Evolutionary conservation across 2,888 invertebrate species (phyloP).

Genomic region (Apamea sordens): DNA sequence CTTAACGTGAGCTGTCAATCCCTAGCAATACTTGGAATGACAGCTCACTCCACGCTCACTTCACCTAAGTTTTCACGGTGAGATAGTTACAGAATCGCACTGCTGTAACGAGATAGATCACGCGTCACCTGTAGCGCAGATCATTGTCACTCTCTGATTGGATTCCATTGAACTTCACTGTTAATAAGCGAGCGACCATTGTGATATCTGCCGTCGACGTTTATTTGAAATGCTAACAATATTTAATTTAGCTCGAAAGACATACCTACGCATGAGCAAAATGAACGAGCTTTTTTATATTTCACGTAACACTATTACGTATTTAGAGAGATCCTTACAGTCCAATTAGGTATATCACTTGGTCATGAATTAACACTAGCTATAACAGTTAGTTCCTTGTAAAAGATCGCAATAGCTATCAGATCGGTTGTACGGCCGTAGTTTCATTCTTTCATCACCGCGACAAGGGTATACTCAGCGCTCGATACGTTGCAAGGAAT

Average conservation of each 20-base stretch:
- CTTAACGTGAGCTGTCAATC: too few relatives aligned
- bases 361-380: slow-evolving; percentile 61
- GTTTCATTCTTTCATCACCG: slow-evolving; percentile 8
- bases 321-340: slow-evolving; percentile 56
- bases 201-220: neutral
- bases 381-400: slow-evolving; percentile 48
- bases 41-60: too few relatives aligned
- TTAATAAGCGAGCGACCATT: slow-evolving; percentile 6
- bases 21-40: too few relatives aligned
- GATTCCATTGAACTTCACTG: neutral
- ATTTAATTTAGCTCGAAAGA: neutral
- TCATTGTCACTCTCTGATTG: neutral
- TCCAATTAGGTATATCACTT: slow-evolving; percentile 62
- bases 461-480: slow-evolving; percentile 19
- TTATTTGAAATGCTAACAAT: slow-evolving; percentile 2
- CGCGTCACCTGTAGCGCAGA: slow-evolving; percentile 2
- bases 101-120: neutral
- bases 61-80: too few relatives aligned
- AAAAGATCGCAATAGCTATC: slow-evolving; percentile 50
- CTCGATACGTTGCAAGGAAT: slow-evolving; percentile 27
- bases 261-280: slow-evolving; percentile 7
- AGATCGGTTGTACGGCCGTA: slow-evolving; percentile 24
- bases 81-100: too few relatives aligned
- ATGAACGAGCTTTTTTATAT: slow-evolving; percentile 20
- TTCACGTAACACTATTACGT: slow-evolving; percentile 51